Base-by-base conservation (phyloP, 2,113 vertebrate genomes). In the Pseudopipra pipra region DNA sequence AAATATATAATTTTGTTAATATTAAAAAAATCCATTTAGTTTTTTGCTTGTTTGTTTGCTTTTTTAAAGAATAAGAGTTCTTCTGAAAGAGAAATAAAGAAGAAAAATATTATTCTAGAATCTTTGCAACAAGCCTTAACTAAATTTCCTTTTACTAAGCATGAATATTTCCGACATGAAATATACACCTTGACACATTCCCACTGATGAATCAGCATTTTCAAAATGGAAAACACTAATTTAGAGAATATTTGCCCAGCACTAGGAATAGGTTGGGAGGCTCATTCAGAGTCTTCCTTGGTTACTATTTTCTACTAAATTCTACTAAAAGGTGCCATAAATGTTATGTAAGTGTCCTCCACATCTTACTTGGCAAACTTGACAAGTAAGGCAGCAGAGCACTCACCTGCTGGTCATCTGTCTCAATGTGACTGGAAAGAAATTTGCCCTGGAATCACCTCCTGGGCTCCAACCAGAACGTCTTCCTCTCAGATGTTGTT, bases 371-470 rank as follows among this genome's bases (percentile, higher is more conserved):
- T 59, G 3, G 12, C 65, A 46, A 2, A 47, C 5, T 22, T 27
- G 8, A 49, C 31, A 37, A 0, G 0, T 61, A 12, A 83, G n/a
- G 39, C 12, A 68, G 67, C 30, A 72, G 58, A 1, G 4, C 21
- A 6, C 41, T 47, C 86, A 66, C 33, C 44, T 61, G 58, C 44
- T 49, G 39, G 27, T 43, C 1, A 3, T 21, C 35, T 41, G 24
- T 27, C 47, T 54, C 79, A 14, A 10, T 15, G 46, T 33, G 31
- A 68, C 37, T 70, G 58, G 41, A 56, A 76, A 76, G 19, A 80
- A 77, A 6, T 39, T 71, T 83, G 44, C 27, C 21, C 67, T 80
- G 44, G 31, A 79, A 61, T 52, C 75, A 76, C 14, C 35, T 65
- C 47, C 44, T 28, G 74, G 31, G 54, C 35, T 89, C n/a, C 71